Evolutionary conservation across 2,888 invertebrate genomes (phyloP), one percentile per base, ranked within the genome.

Genomic region (Mellilla xanthometata): DNA sequence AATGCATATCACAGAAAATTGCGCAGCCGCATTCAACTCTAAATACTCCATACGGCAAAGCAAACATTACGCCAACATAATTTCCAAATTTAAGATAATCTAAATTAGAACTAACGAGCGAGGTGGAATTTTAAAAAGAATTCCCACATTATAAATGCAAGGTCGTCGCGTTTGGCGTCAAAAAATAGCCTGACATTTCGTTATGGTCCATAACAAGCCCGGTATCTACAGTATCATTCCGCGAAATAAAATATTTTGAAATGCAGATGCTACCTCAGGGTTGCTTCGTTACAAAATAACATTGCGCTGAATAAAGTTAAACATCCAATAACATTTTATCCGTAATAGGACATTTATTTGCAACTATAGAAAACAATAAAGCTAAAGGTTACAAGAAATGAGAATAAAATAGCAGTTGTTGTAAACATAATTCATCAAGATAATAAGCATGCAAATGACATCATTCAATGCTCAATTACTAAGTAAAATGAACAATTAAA

Each of bases 111-210:
- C 64, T 69, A 72, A 77, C 70, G 65, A 71, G 58, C 59, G 47
- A 56, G 62, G 46, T 39, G 64, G 68, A 70, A 69, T 68, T 67
- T 68, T 65, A 56, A 67, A 63, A 73, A 65, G 56, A 70, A 65
- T 81, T 85, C 84, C 74, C 82, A 85, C 85, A 81, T 76, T 80
- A 79, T 39, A 69, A 70, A 77, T 58, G 58, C 81, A 77, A 84
- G 84, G 83, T 72, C 75, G 58, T 50, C 51, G 45, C 27, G 38
- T 38, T 41, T 36, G 46, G 41, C 38, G 41, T 41, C 41, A 47
- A 39, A 47, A 46, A 58, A 54, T 60, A 47, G 54, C 57, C 58
- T 38, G 40, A 15, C 36, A 29, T 39, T 42, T 64, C 60, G 52
- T 48, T 42, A 42, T 29, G 41, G 33, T 15, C 40, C 36, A 41